Evolutionary conservation across 1,140 invertebrate species (phyloP), one percentile per base, ranked within the genome.

Genomic region (Thalassaphorura encarpata): DNA sequence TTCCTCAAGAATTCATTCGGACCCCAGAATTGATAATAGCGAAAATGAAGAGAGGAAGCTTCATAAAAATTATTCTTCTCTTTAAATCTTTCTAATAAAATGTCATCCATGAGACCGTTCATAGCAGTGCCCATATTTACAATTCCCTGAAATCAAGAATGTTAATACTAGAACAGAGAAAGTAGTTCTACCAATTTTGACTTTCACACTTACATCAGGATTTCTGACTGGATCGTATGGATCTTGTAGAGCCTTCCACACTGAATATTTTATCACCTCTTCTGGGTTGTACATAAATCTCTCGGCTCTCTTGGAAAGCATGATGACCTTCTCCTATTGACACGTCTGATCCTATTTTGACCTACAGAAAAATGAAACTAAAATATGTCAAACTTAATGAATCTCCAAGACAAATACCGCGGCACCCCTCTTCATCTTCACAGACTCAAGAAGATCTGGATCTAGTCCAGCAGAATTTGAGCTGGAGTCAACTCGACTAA

Each of bases 11-110:
- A 56, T 18, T 39, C 40, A 23, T 56, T 33, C 26, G 31, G 15
- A 1, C 58, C 58, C 48, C 49, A 53, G 27, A 55, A 56, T 47
- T 55, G 53, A 19, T 60, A 60, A 31, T 60, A 60, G n/a, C 58
- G 47, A 36, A 52, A 60, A 33, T 56, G 43, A 8, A n/a, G 48
- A 8, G 15, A 40, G n/a, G 39, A 26, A 36, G 48, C 46, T 26
- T 52, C 23, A n/a, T 41, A 0, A 2, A 21, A 15, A 27, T 28
- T 28, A 15, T 39, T 15, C 31, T 42, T 28, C 16, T 33, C 48
- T 31, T 31, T 5, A n/a, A 60, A 29, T 23, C 42, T 33, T 16
- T 52, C 40, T 16, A 52, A 16, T 49, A 42, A 56, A 39, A 60
- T 29, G 28, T 60, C 42, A 26, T 60, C 58, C 58, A 60, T 60